Conservation (phyloP, 2,113 vertebrate species). For the Peucedramus taeniatus region DNA sequence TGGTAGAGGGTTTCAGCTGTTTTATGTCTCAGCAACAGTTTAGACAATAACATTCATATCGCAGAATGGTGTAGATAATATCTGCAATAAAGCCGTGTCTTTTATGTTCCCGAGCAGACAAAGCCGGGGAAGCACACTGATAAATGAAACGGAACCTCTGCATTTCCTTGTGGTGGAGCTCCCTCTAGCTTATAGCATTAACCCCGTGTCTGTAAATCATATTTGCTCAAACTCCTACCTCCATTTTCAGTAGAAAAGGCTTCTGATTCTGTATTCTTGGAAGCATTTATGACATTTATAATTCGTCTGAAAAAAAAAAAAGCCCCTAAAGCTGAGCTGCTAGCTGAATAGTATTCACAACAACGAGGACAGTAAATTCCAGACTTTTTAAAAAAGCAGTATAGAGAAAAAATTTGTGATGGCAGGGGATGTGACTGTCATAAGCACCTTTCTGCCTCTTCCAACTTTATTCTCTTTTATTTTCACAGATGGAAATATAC, state of each 20-base stretch:
- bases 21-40: slow-evolving; percentile 61
- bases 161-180: slow-evolving; percentile 59
- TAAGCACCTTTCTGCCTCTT: not conserved
- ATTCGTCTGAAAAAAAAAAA: not conserved
- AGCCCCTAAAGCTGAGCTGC: not conserved
- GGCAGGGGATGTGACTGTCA: not conserved
- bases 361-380: not conserved
- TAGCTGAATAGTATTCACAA: not conserved
- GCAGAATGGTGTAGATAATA: slow-evolving; percentile 64
- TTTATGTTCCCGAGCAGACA: slow-evolving; percentile 63
- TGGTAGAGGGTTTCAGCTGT: slow-evolving; percentile 41
- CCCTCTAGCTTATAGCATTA: slow-evolving; percentile 60
- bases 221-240: not conserved
- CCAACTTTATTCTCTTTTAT: not conserved
- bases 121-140: slow-evolving; percentile 53
- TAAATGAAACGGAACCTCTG: slow-evolving; percentile 33
- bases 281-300: slow-evolving; percentile 27
- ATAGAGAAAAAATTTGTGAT: not conserved
- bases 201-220: slow-evolving; percentile 13
- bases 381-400: not conserved
- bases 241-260: not conserved
- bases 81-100: slow-evolving; percentile 66
- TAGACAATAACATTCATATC: slow-evolving; percentile 70
- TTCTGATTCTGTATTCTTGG: not conserved
- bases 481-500: not conserved